These are phyloP conservation scores for Oophaga sylvatica DNA, from an alignment of 2,797 vertebrate genomes.

Conservation along the genomic window DNA sequence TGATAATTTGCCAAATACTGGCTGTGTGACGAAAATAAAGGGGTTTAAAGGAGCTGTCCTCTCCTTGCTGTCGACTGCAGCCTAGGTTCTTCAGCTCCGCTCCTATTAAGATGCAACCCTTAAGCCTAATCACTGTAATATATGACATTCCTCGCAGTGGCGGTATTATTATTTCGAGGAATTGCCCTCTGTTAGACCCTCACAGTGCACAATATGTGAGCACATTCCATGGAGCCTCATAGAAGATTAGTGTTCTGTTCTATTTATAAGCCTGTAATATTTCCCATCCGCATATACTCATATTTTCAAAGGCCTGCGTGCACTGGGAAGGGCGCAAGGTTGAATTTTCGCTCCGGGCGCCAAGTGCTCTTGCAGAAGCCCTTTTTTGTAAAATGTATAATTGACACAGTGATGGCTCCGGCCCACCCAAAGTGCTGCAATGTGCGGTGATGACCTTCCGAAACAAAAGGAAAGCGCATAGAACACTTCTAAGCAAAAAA, in stretches of 20 bases:
- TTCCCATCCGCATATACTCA: conserved; percentile 46
- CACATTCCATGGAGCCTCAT: background rate
- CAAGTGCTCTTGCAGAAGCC: conserved; percentile 44
- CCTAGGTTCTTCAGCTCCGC: too few species aligned
- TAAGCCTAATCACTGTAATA: background rate
- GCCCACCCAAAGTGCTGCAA: conserved; percentile 35
- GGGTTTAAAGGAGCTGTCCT: too few species aligned
- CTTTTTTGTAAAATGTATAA: conserved; percentile 43
- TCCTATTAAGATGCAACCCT: background rate
- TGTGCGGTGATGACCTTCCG: conserved; percentile 42
- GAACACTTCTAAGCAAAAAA: conserved; percentile 6
- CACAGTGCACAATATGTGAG: conserved; percentile 3
- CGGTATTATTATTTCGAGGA: background rate
- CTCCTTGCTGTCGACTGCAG: too few species aligned
- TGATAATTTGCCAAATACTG: too few species aligned
- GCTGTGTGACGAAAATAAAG: too few species aligned
- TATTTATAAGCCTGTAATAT: conserved; percentile 45
- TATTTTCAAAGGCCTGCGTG: conserved; percentile 44
- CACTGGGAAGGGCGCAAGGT: conserved; percentile 38
- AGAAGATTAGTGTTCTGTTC: conserved; percentile 24
- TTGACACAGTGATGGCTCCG: conserved; percentile 31
- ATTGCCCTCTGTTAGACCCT: background rate
- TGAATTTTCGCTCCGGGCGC: conserved; percentile 35
- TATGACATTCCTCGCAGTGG: background rate
- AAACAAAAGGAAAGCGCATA: conserved; percentile 40